Evolutionary conservation across 2,113 vertebrate species (phyloP).

Genomic region (Lagopus leucura): DNA sequence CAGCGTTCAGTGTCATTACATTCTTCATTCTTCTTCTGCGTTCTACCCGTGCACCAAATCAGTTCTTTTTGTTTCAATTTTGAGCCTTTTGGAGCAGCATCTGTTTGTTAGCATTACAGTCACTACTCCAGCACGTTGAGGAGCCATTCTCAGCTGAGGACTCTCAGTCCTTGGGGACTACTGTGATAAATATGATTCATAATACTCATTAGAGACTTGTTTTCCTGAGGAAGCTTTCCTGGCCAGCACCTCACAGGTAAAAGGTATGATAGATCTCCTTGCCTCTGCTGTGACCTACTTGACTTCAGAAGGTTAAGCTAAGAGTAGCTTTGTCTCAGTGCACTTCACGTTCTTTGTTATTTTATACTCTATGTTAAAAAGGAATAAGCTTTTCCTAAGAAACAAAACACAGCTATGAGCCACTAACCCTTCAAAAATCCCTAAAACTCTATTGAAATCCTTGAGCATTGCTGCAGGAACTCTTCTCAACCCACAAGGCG

Average conservation of each 20-base stretch:
- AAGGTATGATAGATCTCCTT: conserved; percentile 58
- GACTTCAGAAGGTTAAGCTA: conserved; percentile 67
- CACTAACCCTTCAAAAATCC: conserved; percentile 67
- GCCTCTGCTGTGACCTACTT: conserved; percentile 56
- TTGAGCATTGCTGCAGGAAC: conserved; percentile 52
- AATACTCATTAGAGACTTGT: conserved; percentile 62
- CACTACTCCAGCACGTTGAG: conserved; percentile 61
- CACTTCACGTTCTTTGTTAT: conserved; percentile 67
- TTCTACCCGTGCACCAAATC: conserved; percentile 8
- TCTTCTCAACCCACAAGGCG: conserved; percentile 55
- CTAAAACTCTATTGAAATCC: conserved; percentile 60
- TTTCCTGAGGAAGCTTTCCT: conserved; percentile 63
- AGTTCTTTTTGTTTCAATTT: conserved; percentile 40
- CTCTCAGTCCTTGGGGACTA: conserved; percentile 47
- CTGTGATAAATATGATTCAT: conserved; percentile 58
- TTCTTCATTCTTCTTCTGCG: conserved; percentile 31
- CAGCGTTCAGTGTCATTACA: conserved; percentile 29
- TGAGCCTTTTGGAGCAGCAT: conserved; percentile 54
- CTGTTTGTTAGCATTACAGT: conserved; percentile 63
- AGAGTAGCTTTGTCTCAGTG: conserved; percentile 56
- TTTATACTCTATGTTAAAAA: conserved; percentile 56
- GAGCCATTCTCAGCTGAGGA: conserved; percentile 65
- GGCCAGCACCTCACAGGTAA: conserved; percentile 60
- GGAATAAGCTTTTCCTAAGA: conserved; percentile 67
- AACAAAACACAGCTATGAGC: conserved; percentile 60